phyloP scores from a whole-genome alignment of 2,113 vertebrate species.

The Tricholaema leucomelas region DNA sequence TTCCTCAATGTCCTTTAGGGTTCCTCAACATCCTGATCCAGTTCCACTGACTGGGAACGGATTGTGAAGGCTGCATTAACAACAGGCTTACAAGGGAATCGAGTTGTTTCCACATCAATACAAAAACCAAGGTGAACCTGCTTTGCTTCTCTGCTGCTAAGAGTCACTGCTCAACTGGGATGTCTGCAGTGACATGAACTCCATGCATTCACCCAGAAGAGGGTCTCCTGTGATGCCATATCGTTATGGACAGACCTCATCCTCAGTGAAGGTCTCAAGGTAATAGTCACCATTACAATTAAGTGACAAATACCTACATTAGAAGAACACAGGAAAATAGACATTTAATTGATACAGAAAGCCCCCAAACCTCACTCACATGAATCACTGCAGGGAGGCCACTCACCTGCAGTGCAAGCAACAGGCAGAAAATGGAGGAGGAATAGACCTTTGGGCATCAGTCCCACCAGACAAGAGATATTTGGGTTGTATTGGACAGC shows the following conservation, averaged over 20 bases:
- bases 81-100: fast-evolving
- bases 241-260: background rate
- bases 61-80: fast-evolving
- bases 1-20: background rate
- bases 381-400: background rate
- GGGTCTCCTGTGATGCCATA: background rate
- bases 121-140: background rate
- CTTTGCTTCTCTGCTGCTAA: background rate
- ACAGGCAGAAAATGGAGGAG: background rate
- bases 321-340: background rate
- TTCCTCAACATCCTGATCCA: background rate
- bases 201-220: background rate
- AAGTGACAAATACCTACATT: background rate
- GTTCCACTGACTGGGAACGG: background rate
- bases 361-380: background rate
- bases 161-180: background rate
- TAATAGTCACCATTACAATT: background rate
- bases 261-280: background rate
- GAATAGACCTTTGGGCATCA: background rate
- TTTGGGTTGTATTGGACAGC: background rate
- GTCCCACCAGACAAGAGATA: background rate
- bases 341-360: background rate
- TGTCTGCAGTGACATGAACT: background rate
- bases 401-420: background rate
- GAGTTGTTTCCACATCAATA: background rate